These are phyloP conservation scores for Mus spicilegus DNA, from an alignment of 2,113 vertebrate genomes.

Conservation along the genomic window DNA sequence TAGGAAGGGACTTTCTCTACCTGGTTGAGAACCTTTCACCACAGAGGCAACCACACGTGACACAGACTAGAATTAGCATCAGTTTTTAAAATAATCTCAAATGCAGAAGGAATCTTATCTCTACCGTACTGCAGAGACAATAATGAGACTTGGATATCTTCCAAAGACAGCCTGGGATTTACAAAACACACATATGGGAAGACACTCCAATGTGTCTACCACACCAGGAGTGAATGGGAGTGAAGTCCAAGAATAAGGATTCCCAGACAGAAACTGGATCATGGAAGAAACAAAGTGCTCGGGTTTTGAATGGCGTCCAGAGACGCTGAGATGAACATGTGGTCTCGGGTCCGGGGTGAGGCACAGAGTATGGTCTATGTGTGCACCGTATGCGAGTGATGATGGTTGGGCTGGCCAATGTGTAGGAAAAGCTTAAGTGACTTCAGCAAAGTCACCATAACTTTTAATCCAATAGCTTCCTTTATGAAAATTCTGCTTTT, in stretches of 20 bases:
- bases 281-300: neutral
- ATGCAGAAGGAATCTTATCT: neutral
- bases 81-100: neutral
- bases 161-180: conserved; percentile 27
- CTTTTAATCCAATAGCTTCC: neutral
- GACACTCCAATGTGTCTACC: neutral
- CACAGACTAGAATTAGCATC: neutral
- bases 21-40: neutral
- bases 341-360: neutral
- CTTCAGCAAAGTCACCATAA: neutral
- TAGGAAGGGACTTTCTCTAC: neutral
- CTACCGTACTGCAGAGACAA: conserved; percentile 1
- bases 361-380: neutral
- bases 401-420: neutral
- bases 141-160: neutral
- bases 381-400: neutral
- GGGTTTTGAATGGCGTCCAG: neutral
- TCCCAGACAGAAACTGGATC: neutral
- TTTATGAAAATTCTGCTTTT: neutral
- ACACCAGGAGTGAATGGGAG: conserved; percentile 15
- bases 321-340: neutral
- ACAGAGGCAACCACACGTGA: neutral
- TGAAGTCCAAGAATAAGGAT: conserved; percentile 19
- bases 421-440: neutral
- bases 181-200: conserved; percentile 3